These are phyloP conservation scores for Myotis yumanensis DNA, from an alignment of 2,113 vertebrate species.

Conservation along the genomic window DNA sequence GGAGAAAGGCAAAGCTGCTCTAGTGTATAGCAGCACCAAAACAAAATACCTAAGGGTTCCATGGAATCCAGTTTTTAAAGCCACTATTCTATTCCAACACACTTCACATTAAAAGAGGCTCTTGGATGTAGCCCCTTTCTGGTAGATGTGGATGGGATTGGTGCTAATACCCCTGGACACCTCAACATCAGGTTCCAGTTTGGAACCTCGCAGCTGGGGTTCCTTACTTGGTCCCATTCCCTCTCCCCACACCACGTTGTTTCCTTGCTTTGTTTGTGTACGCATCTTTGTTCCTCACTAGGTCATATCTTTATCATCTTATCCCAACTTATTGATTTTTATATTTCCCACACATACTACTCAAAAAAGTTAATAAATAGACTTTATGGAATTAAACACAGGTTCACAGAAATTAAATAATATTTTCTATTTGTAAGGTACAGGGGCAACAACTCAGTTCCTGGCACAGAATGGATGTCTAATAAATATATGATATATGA, in stretches of 20 bases:
- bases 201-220: neutral
- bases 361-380: constrained; percentile 9
- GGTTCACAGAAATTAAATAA: neutral
- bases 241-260: neutral
- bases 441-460: neutral
- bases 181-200: neutral
- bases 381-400: constrained; percentile 14
- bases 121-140: neutral
- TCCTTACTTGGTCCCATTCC: neutral
- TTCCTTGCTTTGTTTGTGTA: neutral
- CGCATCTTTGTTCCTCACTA: neutral
- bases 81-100: neutral
- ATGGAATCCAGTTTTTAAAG: neutral
- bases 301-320: neutral
- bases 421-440: neutral
- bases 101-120: neutral
- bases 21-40: neutral
- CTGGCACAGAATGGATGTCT: neutral
- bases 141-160: neutral
- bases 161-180: fast-evolving
- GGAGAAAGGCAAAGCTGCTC: neutral
- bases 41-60: neutral
- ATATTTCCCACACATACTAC: neutral
- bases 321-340: neutral
- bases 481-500: neutral